Evolutionary conservation across 2,888 invertebrate species (phyloP), one percentile per base, ranked within the genome.

Genomic region (Xestia sexstrigata): DNA sequence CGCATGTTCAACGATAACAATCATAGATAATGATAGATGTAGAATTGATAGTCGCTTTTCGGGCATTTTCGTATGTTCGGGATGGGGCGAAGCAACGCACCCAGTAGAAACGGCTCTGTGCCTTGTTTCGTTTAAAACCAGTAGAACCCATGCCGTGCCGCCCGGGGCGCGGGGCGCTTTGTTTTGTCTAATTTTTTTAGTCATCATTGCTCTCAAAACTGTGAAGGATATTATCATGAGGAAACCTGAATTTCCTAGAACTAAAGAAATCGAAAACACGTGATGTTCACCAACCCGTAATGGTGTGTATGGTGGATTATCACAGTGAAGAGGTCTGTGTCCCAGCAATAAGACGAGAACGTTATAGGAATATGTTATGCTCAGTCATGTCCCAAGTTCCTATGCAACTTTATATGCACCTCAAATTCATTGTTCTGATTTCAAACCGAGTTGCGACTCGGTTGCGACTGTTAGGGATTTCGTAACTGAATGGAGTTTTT

Each of bases 1-100:
- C 55, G 81, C 72, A 63, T 65, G 39, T 65, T 55, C 39, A 47
- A 55, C 80, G 42, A 47, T 55, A 26, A 80, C 45, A 63, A 62
- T 72, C 63, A 65, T 15, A 71, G 81, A 45, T 20, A 70, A 49
- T 13, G 60, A 26, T 47, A 47, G 23, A 39, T 49, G 20, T 42
- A 60, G 35, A 62, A 70, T 52, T 35, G 23, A 45, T 45, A 63
- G 15, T 70, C 20, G 8, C 15, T 63, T 20, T 47, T 71, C 7
- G 39, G 39, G 7, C 15, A n/a, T 26, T 62, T 70, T 39, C 11
- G 23, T 20, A 30, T 52, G 17, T 49, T 13, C 15, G 15, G 42
- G 30, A 30, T 52, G 49, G 13, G 11, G 13, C 23, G 35, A 23
- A 39, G 35, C 63, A 39, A 17, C 23, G 35, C 5, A 23, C 35